Evolutionary conservation across 2,888 invertebrate species (phyloP).

Genomic region (Lasioglossum vierecki): DNA sequence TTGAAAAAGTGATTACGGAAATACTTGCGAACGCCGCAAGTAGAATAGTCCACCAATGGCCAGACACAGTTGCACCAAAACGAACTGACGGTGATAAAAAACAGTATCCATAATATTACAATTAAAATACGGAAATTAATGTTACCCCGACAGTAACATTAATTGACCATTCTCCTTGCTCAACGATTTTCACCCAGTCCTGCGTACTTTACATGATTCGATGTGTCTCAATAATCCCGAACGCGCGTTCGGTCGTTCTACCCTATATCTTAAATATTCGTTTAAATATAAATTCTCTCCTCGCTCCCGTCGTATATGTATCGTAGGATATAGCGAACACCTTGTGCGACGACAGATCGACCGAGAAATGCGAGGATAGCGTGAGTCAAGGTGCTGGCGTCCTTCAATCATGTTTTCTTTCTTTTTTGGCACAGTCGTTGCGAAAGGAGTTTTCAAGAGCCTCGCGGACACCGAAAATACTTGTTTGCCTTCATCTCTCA

Average conservation of each 20-base stretch:
- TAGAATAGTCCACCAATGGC: not conserved
- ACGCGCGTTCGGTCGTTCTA: conserved; percentile 50
- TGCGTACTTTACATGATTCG: conserved; percentile 16
- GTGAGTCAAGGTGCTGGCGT: not conserved
- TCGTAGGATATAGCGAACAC: conserved; percentile 48
- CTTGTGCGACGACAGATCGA: conserved; percentile 30
- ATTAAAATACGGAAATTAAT: not conserved
- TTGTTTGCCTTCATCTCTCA: not conserved
- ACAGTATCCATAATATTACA: no score
- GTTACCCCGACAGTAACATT: not conserved
- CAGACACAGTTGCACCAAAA: not conserved
- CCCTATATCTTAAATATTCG: conserved; percentile 58
- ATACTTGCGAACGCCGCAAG: not conserved
- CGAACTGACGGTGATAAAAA: not conserved
- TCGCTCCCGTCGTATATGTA: conserved; percentile 52
- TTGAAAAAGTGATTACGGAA: not conserved
- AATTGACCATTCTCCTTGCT: not conserved
- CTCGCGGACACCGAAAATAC: conserved; percentile 1
- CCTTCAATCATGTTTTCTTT: not conserved
- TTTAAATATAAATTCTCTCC: conserved; percentile 51
- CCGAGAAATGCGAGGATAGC: conserved; percentile 28
- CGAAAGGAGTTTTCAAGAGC: conserved; percentile 17
- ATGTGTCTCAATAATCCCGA: conserved; percentile 8
- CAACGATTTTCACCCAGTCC: not conserved
- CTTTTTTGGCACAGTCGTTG: conserved; percentile 64